Evolutionary conservation across 2,888 invertebrate genomes (phyloP).

Genomic region (Nephrotoma flavescens): DNA sequence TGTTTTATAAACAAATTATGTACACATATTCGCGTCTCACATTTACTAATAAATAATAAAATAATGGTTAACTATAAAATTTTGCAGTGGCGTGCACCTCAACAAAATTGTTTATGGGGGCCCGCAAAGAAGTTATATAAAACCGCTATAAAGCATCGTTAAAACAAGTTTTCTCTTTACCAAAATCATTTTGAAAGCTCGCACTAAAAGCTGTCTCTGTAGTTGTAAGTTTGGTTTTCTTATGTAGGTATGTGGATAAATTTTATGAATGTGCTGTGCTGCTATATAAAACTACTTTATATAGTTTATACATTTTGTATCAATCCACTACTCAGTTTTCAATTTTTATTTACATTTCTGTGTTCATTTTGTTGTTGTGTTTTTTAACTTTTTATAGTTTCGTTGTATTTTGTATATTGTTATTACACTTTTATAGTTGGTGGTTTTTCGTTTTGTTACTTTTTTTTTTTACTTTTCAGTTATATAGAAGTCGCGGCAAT

Average conservation of each 20-base stretch:
- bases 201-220: neutral
- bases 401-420: neutral
- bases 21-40: neutral
- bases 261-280: neutral
- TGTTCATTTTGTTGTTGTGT: neutral
- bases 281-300: neutral
- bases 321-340: neutral
- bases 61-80: neutral
- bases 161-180: neutral
- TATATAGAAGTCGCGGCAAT: neutral
- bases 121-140: neutral
- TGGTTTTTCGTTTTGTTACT: neutral
- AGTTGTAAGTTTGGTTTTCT: neutral
- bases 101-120: too few relatives aligned
- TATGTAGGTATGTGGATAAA: neutral
- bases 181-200: neutral
- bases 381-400: neutral
- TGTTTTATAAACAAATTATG: neutral
- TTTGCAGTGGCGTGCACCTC: neutral
- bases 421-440: neutral
- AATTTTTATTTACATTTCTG: neutral
- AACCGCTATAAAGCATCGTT: neutral
- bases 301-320: neutral
- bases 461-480: neutral
- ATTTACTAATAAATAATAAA: neutral